Evolutionary conservation across 2,888 invertebrate genomes (phyloP).

Genomic region (Drosophila mimica): DNA sequence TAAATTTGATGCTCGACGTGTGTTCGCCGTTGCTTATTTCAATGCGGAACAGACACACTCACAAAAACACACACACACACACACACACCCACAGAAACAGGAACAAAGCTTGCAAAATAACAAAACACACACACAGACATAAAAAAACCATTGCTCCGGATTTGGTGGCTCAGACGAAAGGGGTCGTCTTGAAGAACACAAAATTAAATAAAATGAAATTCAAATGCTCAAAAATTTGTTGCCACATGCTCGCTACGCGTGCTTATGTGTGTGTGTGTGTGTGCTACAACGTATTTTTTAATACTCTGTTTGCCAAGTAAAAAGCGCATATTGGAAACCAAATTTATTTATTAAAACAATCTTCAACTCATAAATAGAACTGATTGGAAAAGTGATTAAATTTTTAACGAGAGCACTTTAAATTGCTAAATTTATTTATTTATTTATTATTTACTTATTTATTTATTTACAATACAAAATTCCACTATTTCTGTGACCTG

Average conservation of each 20-base stretch:
- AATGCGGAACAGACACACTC: slow-evolving; percentile 40
- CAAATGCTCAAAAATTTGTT: slow-evolving; percentile 48
- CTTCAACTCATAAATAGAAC: not conserved
- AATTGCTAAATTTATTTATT: not conserved
- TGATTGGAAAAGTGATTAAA: not conserved
- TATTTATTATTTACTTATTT: too few relatives aligned
- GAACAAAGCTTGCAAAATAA: slow-evolving; percentile 10
- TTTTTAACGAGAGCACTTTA: not conserved
- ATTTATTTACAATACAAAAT: not conserved
- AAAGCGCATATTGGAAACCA: not conserved
- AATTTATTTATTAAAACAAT: too few relatives aligned
- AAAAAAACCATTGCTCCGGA: slow-evolving; percentile 56
- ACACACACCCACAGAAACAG: not conserved
- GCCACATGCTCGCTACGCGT: slow-evolving; percentile 5
- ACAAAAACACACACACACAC: not conserved
- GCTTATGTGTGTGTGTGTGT: not conserved
- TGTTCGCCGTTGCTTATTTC: slow-evolving; percentile 63
- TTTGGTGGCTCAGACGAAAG: slow-evolving; percentile 53
- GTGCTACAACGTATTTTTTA: slow-evolving; percentile 6
- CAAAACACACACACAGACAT: slow-evolving; percentile 8
- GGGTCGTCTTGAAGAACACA: slow-evolving; percentile 59
- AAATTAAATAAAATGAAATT: slow-evolving; percentile 70
- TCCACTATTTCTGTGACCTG: not conserved
- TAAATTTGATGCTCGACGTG: slow-evolving; percentile 71
- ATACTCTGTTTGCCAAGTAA: slow-evolving; percentile 1